These are phyloP conservation scores for Alcedo quadribrachys DNA, from an alignment of 2,797 vertebrate genomes.

Conservation along the genomic window DNA sequence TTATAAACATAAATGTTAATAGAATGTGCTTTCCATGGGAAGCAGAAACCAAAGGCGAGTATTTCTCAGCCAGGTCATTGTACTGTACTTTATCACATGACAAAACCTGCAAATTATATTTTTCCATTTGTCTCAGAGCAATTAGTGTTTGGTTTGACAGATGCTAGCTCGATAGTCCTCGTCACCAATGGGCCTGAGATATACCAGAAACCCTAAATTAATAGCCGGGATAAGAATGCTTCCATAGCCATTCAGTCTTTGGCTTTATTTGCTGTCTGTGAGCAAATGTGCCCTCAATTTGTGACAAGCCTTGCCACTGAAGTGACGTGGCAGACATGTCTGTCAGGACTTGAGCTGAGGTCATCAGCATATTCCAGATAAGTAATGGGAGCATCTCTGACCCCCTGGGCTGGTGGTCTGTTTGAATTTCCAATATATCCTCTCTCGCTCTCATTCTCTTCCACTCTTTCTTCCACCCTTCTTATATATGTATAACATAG, in stretches of 20 bases:
- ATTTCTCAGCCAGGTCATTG: conserved; percentile 46
- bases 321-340: conserved; percentile 62
- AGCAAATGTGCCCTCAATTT: conserved; percentile 58
- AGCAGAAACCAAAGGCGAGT: conserved; percentile 36
- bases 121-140: conserved; percentile 37
- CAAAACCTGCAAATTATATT: conserved; percentile 57
- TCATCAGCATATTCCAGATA: conserved; percentile 48
- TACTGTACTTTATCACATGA: conserved; percentile 38
- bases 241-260: background rate
- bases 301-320: conserved; percentile 53
- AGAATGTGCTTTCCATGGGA: conserved; percentile 76
- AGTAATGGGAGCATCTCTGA: conserved; percentile 51
- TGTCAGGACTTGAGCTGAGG: conserved; percentile 56
- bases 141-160: conserved; percentile 48
- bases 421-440: conserved; percentile 30
- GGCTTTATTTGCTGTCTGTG: conserved; percentile 22
- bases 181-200: background rate
- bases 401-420: conserved; percentile 41
- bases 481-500: too few relatives aligned
- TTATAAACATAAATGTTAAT: conserved; percentile 96
- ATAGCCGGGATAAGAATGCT: conserved; percentile 15
- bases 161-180: conserved; percentile 27
- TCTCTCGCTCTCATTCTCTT: background rate
- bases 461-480: too few relatives aligned
- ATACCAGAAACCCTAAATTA: conserved; percentile 36